phyloP scores from a whole-genome alignment of 2,113 vertebrate genomes.

The Pandion haliaetus region DNA sequence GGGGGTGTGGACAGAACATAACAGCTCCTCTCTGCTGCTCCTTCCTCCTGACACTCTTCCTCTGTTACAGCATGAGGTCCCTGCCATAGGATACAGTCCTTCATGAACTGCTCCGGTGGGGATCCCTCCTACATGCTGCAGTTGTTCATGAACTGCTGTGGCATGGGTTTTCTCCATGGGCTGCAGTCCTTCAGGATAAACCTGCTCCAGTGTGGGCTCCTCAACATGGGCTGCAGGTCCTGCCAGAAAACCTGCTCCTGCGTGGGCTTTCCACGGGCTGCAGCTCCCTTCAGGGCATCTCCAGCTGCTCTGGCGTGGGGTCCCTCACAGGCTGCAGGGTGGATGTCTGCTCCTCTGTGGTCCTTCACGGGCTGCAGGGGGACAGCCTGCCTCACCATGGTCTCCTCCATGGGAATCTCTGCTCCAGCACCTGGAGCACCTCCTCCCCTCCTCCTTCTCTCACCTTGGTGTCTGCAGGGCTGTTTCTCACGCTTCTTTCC shows the following conservation, averaged over 20 bases:
- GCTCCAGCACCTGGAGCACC: not conserved
- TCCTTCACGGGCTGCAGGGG: not conserved
- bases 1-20: not conserved
- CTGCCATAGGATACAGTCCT: fast-evolving
- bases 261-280: not conserved
- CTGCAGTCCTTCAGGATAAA: not conserved
- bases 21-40: not conserved
- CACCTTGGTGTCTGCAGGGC: not conserved
- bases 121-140: not conserved
- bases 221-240: not conserved
- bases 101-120: not conserved
- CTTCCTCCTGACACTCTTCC: not conserved
- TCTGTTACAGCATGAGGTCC: fast-evolving
- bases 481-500: not conserved
- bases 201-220: not conserved
- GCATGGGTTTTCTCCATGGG: not conserved
- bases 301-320: not conserved
- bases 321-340: not conserved
- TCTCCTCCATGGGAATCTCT: not conserved
- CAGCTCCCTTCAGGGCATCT: not conserved
- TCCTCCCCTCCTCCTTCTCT: not conserved
- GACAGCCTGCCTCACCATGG: not conserved
- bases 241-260: not conserved
- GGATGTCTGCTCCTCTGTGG: not conserved
- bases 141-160: not conserved